Base-by-base conservation (phyloP, 2,888 invertebrate species). In the Hoplodrina blanda region DNA sequence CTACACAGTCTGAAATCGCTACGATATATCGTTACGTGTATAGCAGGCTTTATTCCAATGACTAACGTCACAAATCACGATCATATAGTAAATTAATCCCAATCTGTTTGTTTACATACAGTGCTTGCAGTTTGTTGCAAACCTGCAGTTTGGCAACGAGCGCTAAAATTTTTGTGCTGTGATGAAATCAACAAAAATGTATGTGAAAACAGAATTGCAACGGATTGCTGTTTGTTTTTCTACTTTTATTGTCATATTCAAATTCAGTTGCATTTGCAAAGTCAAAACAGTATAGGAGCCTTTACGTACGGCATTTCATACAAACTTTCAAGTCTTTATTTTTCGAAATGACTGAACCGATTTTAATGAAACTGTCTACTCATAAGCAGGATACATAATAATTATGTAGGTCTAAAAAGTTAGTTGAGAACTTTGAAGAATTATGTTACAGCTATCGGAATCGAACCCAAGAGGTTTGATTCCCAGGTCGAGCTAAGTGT, bases 31-130 rank as follows among this genome's bases (percentile, higher is more conserved):
- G 25, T 25, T 25, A 25, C 2, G 25, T 25, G 25, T 25, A 25
- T 25, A 25, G 25, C 25, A 25, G 25, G 25, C 25, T 25, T 25
- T 25, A 25, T 2, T 25, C 25, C 19, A 54, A 30, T 25, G 57
- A 59, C 59, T 53, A 50, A 54, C 64, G 54, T 70, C 73, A 74
- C 44, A 71, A 53, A 64, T 62, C 64, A 33, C 69, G 62, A 25
- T 62, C 57, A 66, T 50, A 20, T 20, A 6, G 62, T 74, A 74
- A 76, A 76, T 71, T 71, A 59, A 78, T 54, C 63, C 20, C 57
- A 73, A 67, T 76, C 49, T 69, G 74, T 80, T 78, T 83, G 76
- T 83, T 83, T 80, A 73, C 69, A 56, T 67, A 66, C 64, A 62
- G 17, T 17, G 63, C 62, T 60, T 69, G 69, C 76, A 79, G 55